Evolutionary conservation across 2,888 invertebrate genomes (phyloP), one percentile per base, ranked within the genome.

Genomic region (Drosophila melanosoma): DNA sequence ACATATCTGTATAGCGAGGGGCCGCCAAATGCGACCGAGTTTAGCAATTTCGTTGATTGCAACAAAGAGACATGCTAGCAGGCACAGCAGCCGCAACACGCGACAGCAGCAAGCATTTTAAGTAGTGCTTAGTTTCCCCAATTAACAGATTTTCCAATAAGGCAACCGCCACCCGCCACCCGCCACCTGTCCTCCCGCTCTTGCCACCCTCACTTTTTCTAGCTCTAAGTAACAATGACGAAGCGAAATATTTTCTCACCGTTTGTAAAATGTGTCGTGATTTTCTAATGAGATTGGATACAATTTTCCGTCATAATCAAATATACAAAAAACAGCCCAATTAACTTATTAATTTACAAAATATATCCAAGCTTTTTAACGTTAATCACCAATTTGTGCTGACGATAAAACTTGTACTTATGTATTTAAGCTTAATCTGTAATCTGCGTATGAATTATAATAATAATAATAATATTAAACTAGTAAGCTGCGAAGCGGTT

Each of bases 1-100:
- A 96, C 96, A 0, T 97, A 97, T 91, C 94, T 97, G 0, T 97
- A 97, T 89, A 95, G 95, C 91, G 95, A 96, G 70, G 95, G 95
- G 40, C 97, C 97, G 5, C 97, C 97, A 1, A 96, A 97, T 90
- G 94, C 95, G 79, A 96, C 95, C 6, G 93, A 93, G 72, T 91
- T 93, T 87, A 93, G 93, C 79, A 93, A 93, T 87, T 93, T 93
- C 59, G 93, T 93, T 65, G 93, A 93, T 83, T 93, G 93, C 82
- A 93, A 93, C 79, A 93, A 93, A 78, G 93, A 93, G 80, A 91
- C 87, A 65, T 93, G 93, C 81, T 93, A 91, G 83, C 72, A 38
- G 35, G 63, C 73, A 68, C 53, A 72, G 58, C 58, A 62, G 10
- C 23, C 17, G 15, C 45, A 45, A 26, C 54, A 74, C 69, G 67